A percentile compares a stretch with the other conserved stretches of the same genome.
phyloP scores from a whole-genome alignment of 2,113 vertebrate species.

The Peucedramus taeniatus region DNA sequence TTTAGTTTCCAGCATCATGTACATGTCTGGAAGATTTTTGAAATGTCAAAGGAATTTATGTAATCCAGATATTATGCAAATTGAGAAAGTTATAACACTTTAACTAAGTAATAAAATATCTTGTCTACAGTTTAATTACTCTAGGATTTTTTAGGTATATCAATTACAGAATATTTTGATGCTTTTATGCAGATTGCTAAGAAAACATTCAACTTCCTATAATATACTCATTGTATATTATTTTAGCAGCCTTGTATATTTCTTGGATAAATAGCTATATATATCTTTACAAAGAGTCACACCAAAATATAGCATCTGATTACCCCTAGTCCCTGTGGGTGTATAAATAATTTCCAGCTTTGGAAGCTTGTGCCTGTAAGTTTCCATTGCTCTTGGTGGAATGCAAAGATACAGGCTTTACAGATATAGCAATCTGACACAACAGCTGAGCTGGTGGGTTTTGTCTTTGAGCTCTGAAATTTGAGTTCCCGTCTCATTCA shows the following conservation, averaged over 20 bases:
- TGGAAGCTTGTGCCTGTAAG: neutral
- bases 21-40: neutral
- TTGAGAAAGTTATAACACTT: neutral
- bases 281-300: neutral
- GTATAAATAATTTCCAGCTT: neutral
- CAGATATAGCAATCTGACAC: neutral
- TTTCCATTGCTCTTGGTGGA: neutral
- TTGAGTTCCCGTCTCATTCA: neutral
- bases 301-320: neutral
- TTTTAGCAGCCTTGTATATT: neutral
- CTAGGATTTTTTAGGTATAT: neutral
- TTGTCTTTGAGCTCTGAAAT: neutral
- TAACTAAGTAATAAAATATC: neutral
- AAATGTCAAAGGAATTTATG: neutral
- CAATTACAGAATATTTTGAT: neutral
- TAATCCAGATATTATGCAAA: neutral
- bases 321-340: neutral
- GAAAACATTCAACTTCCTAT: neutral
- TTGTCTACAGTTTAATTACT: neutral
- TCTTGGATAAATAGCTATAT: neutral
- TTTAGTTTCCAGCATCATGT: neutral
- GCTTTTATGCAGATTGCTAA: neutral
- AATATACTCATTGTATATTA: neutral
- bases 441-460: neutral
- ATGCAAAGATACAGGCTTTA: neutral